phyloP scores from a whole-genome alignment of 2,113 vertebrate genomes.

The Stegastes partitus region DNA sequence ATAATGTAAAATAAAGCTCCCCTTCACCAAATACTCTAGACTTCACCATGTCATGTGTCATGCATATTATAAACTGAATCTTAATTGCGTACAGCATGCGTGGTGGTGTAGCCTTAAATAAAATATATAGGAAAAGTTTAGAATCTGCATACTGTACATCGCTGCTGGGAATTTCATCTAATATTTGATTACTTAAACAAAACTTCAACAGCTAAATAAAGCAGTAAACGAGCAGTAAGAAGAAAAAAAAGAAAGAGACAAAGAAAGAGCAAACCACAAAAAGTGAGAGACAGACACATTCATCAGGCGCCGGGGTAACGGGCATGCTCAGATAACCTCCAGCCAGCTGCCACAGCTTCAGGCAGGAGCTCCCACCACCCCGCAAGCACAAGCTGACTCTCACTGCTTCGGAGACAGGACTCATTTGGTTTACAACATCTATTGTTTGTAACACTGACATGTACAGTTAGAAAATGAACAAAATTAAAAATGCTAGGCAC shows the following conservation, averaged over 20 bases:
- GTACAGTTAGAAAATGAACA: background rate
- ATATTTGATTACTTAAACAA: background rate
- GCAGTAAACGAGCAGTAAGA: background rate
- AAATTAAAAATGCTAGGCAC: no score
- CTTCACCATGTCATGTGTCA: background rate
- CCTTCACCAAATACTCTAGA: background rate
- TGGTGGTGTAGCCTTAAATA: no score
- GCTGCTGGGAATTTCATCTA: no score
- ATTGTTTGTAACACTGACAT: constrained; percentile 24
- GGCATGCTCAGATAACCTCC: constrained; percentile 47
- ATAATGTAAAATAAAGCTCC: background rate
- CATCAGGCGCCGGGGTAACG: constrained; percentile 28
- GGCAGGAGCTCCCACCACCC: constrained; percentile 32
- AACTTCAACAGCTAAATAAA: background rate
- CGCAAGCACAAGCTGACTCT: constrained; percentile 5
- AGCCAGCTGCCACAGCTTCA: constrained; percentile 54
- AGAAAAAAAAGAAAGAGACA: background rate
- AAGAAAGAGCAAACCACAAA: background rate
- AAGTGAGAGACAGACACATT: constrained; percentile 39
- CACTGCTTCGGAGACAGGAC: background rate
- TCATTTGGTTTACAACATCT: constrained; percentile 21
- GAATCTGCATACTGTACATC: no score
- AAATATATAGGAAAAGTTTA: no score
- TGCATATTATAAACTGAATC: background rate
- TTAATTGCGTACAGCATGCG: no score